phyloP scores from a whole-genome alignment of 1,140 invertebrate species.

The Leptinotarsa undecemlineata region DNA sequence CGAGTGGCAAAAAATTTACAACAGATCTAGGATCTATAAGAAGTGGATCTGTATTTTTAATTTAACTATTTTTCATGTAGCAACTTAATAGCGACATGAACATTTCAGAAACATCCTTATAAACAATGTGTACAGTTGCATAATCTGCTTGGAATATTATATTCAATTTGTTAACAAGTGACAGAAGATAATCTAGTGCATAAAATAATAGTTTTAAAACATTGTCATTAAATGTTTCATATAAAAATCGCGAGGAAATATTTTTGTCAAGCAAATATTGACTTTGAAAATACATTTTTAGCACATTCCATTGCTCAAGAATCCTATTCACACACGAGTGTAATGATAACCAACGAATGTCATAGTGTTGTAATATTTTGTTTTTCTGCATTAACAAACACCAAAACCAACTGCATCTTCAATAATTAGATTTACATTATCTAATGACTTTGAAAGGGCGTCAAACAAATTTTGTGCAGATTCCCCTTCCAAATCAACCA shows the following conservation, averaged over 20 bases:
- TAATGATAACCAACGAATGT: constrained; percentile 24
- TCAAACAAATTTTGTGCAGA: no score
- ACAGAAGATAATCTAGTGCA: neutral
- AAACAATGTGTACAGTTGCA: constrained; percentile 3
- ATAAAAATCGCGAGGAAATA: neutral
- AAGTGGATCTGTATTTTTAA: neutral
- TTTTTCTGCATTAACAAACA: constrained; percentile 24
- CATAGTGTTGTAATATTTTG: constrained; percentile 22
- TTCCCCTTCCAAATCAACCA: no score
- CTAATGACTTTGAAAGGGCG: no score
- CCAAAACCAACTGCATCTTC: constrained; percentile 40
- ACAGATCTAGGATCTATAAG: neutral
- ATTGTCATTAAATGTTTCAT: neutral
- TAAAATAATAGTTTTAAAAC: constrained; percentile 6
- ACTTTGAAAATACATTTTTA: constrained; percentile 17
- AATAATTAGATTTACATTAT: constrained; percentile 30
- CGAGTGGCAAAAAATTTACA: neutral
- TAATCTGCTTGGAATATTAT: constrained; percentile 17
- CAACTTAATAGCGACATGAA: neutral
- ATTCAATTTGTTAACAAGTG: constrained; percentile 14
- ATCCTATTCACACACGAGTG: constrained; percentile 21
- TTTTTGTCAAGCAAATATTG: constrained; percentile 21
- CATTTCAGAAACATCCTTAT: constrained; percentile 15
- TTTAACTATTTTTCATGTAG: no score
- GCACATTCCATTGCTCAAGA: constrained; percentile 20